Percentiles rank a stretch among this genome's conserved stretches.
These are phyloP conservation scores for Hylaeus volcanicus DNA, from an alignment of 1,140 invertebrate species.

Conservation along the genomic window DNA sequence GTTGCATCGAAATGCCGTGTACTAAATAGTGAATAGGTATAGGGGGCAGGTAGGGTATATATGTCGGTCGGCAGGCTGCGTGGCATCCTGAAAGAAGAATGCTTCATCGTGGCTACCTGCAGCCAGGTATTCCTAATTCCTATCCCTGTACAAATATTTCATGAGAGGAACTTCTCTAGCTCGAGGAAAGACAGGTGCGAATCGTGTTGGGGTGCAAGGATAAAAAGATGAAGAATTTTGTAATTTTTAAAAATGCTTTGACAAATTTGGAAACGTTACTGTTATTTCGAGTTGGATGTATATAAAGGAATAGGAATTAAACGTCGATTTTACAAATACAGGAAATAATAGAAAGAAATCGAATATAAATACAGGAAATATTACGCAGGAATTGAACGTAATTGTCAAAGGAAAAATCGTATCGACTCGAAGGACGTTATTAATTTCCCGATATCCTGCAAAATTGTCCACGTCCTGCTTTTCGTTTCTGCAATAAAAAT, in stretches of 20 bases:
- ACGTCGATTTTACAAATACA: too few relatives aligned
- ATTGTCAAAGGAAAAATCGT: too few relatives aligned
- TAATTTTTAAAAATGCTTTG: too few relatives aligned
- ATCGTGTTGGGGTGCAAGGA: neutral
- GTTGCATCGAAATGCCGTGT: slow-evolving; percentile 14
- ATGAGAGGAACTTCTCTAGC: slow-evolving; percentile 1
- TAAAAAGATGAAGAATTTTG: too few relatives aligned
- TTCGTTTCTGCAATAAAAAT: slow-evolving; percentile 16
- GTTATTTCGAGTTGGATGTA: too few relatives aligned
- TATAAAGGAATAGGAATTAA: too few relatives aligned
- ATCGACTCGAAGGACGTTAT: neutral
- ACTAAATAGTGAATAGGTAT: slow-evolving; percentile 20
- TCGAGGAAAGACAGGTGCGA: neutral
- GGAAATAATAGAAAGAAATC: too few relatives aligned
- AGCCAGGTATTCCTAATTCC: slow-evolving; percentile 18
- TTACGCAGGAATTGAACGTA: too few relatives aligned
- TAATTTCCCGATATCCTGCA: neutral
- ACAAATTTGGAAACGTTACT: too few relatives aligned
- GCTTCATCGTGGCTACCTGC: slow-evolving; percentile 4
- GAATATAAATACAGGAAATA: too few relatives aligned
- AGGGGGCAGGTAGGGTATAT: neutral
- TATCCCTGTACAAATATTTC: slow-evolving; percentile 15
- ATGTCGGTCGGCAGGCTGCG: too few relatives aligned
- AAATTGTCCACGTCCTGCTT: neutral
- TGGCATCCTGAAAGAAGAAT: slow-evolving; percentile 13